Evolutionary conservation across 1,140 invertebrate species (phyloP).

Genomic region (Lamellibrachia luymesi): DNA sequence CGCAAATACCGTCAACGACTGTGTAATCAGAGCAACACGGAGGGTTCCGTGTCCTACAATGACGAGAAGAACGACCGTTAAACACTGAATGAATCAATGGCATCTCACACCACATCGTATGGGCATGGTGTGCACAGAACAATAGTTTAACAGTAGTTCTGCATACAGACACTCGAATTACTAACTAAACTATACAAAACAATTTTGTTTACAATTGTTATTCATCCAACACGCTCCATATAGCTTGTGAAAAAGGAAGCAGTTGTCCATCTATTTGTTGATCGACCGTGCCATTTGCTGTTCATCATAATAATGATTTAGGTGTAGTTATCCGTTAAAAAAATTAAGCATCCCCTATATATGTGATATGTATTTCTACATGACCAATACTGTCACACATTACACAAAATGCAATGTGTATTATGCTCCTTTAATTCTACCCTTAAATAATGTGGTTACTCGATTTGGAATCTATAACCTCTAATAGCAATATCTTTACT

Average conservation of each 20-base stretch:
- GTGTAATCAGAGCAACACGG: not conserved
- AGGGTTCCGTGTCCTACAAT: not conserved
- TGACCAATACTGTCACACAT: not conserved
- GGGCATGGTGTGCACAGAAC: not conserved
- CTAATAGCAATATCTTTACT: not conserved
- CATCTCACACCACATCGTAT: not conserved
- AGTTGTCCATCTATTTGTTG: too few species aligned
- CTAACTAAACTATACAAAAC: not conserved
- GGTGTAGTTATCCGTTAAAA: not conserved
- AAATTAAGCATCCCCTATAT: not conserved
- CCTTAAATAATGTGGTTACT: too few species aligned
- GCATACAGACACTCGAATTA: not conserved
- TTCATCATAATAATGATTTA: not conserved
- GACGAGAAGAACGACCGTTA: not conserved
- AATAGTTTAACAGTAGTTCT: too few species aligned
- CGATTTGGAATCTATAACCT: not conserved
- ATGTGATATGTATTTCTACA: not conserved
- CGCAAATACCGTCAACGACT: not conserved
- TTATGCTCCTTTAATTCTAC: not conserved
- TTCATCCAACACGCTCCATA: too few species aligned
- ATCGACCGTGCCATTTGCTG: not conserved
- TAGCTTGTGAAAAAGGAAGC: too few species aligned
- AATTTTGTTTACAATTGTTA: too few species aligned
- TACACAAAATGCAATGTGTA: not conserved
- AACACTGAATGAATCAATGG: not conserved